These are phyloP conservation scores for Neofelis nebulosa DNA, from an alignment of 2,113 vertebrate genomes.

Conservation along the genomic window DNA sequence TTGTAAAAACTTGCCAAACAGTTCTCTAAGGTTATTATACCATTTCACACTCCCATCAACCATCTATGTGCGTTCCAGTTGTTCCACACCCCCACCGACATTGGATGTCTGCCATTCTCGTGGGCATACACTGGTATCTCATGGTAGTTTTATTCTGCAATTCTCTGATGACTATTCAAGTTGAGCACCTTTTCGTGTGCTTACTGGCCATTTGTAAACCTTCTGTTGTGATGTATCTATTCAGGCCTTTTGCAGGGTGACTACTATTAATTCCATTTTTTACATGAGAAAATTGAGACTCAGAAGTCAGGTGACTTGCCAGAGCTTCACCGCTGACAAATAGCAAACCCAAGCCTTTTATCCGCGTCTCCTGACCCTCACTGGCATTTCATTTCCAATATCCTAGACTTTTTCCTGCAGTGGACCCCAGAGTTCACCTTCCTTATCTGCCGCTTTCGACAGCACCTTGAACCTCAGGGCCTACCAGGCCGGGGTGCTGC, in stretches of 20 bases:
- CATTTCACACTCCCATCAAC: not conserved
- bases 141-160: not conserved
- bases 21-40: not conserved
- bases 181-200: not conserved
- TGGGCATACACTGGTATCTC: not conserved
- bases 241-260: not conserved
- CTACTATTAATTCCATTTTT: not conserved
- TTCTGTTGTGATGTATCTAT: not conserved
- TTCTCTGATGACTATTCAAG: not conserved
- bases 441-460: not conserved
- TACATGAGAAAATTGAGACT: constrained; percentile 8
- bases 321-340: not conserved
- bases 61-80: not conserved
- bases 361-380: not conserved
- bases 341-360: not conserved
- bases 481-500: not conserved
- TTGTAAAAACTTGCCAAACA: not conserved
- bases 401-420: not conserved
- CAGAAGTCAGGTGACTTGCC: not conserved
- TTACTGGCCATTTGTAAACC: not conserved
- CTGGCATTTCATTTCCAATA: not conserved
- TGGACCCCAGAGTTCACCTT: not conserved
- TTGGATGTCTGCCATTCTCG: not conserved
- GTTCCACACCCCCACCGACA: not conserved
- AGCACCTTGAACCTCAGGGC: not conserved